Evolutionary conservation across 1,140 invertebrate genomes (phyloP).

Genomic region (Globodera ellingtonae): DNA sequence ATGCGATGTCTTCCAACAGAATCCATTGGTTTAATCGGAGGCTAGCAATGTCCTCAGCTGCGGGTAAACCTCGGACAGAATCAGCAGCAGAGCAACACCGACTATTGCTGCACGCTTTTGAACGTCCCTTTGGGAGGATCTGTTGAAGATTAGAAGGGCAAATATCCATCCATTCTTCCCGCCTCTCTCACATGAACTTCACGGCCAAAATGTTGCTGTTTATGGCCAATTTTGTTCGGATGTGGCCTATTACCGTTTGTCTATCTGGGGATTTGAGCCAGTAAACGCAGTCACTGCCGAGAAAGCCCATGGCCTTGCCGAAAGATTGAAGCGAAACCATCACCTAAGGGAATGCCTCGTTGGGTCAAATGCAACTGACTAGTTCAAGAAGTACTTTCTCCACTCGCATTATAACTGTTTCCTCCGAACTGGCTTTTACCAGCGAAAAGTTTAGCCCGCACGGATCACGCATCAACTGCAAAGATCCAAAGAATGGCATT

Average conservation of each 20-base stretch:
- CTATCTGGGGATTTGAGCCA: conserved; percentile 45
- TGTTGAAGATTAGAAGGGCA: not conserved
- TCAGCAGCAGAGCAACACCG: conserved; percentile 23
- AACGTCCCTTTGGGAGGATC: conserved; percentile 30
- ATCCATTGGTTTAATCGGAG: not conserved
- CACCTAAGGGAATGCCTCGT: conserved; percentile 20
- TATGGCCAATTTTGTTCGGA: conserved; percentile 51
- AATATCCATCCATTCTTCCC: not conserved
- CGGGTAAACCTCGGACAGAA: conserved; percentile 27
- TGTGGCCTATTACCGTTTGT: conserved; percentile 48
- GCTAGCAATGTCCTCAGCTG: conserved; percentile 12
- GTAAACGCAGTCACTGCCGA: conserved; percentile 52
- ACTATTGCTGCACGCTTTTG: conserved; percentile 32
- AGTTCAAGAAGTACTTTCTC: conserved; percentile 4
- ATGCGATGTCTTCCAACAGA: no score
- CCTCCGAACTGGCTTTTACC: conserved; percentile 28
- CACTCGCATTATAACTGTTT: conserved; percentile 16
- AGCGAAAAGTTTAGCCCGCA: conserved; percentile 11
- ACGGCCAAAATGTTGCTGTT: conserved; percentile 49
- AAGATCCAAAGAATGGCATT: not conserved
- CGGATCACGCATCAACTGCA: conserved; percentile 24
- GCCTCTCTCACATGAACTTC: conserved; percentile 47
- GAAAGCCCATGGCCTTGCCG: conserved; percentile 47
- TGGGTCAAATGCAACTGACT: not conserved
- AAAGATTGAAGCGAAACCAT: conserved; percentile 43